These are phyloP conservation scores for Micrasema minimum DNA, from an alignment of 1,140 invertebrate species.

Conservation along the genomic window DNA sequence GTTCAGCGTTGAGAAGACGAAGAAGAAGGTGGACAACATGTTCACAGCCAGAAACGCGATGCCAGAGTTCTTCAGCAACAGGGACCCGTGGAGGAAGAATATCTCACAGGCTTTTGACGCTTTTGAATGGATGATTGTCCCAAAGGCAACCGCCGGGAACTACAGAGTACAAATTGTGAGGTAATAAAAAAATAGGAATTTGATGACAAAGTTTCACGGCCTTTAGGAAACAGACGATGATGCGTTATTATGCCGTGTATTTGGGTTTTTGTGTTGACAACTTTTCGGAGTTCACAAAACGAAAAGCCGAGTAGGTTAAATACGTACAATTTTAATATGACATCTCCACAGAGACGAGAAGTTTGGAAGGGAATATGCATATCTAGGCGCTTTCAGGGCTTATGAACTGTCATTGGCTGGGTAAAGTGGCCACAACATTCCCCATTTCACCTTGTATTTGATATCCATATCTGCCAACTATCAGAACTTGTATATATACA, in stretches of 20 bases:
- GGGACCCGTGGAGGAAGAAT: slow-evolving; percentile 58
- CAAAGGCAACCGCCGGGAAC: slow-evolving; percentile 36
- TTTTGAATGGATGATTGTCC: slow-evolving; percentile 23
- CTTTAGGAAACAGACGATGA: too few relatives aligned
- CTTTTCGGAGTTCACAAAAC: not conserved
- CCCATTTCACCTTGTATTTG: too few relatives aligned
- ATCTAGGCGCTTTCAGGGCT: too few relatives aligned
- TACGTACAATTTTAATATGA: not conserved
- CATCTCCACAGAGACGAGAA: too few relatives aligned
- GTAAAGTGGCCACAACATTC: too few relatives aligned
- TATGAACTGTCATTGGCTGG: too few relatives aligned
- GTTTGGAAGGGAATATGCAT: too few relatives aligned
- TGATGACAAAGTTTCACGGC: not conserved
- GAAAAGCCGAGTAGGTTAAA: not conserved
- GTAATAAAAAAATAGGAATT: slow-evolving; percentile 9
- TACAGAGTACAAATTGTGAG: slow-evolving; percentile 35
- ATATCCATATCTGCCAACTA: too few relatives aligned
- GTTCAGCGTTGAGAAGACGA: slow-evolving; percentile 65
- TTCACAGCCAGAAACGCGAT: slow-evolving; percentile 60
- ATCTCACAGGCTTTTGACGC: slow-evolving; percentile 47
- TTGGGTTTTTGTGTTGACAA: not conserved
- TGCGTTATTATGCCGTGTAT: not conserved
- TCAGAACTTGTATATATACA: too few relatives aligned
- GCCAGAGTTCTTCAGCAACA: slow-evolving; percentile 62
- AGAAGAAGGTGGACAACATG: slow-evolving; percentile 64